Conservation (phyloP, 2,797 vertebrate species). For the Columba guinea region DNA sequence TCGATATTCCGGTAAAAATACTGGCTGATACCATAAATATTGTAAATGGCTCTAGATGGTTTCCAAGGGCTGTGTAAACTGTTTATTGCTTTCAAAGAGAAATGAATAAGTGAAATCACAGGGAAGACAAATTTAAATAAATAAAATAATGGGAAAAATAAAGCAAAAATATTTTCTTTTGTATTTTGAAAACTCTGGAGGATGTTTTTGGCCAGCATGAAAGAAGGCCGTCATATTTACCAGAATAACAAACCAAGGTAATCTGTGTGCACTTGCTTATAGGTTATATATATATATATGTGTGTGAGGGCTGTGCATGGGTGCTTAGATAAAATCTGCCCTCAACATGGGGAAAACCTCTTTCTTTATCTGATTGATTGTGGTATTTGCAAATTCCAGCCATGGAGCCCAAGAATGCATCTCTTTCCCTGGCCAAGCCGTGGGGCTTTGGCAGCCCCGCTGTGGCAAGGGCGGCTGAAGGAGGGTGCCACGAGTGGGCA, state of each 20-base stretch:
- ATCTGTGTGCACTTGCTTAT: background rate
- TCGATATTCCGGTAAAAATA: conserved; percentile 32
- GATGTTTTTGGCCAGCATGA: background rate
- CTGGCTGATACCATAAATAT: conserved; percentile 44
- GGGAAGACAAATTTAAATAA: conserved; percentile 39
- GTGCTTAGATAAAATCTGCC: background rate
- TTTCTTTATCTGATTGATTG: background rate
- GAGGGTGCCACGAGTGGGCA: background rate
- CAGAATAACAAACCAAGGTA: background rate
- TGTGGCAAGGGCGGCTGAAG: accelerated
- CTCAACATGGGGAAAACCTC: background rate
- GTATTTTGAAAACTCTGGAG: background rate
- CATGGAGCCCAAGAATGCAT: background rate
- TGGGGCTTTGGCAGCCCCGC: background rate
- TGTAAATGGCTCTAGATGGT: conserved; percentile 26
- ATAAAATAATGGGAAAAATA: conserved; percentile 18
- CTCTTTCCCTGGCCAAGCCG: background rate
- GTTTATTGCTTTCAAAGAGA: background rate
- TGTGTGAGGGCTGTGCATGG: background rate
- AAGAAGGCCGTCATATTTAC: background rate
- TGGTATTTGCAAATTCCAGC: background rate
- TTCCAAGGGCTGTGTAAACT: conserved; percentile 43
- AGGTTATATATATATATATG: background rate
- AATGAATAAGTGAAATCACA: conserved; percentile 8
- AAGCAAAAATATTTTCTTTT: conserved; percentile 54